These are phyloP conservation scores for Idaea biselata DNA, from an alignment of 2,888 invertebrate species.

Conservation along the genomic window DNA sequence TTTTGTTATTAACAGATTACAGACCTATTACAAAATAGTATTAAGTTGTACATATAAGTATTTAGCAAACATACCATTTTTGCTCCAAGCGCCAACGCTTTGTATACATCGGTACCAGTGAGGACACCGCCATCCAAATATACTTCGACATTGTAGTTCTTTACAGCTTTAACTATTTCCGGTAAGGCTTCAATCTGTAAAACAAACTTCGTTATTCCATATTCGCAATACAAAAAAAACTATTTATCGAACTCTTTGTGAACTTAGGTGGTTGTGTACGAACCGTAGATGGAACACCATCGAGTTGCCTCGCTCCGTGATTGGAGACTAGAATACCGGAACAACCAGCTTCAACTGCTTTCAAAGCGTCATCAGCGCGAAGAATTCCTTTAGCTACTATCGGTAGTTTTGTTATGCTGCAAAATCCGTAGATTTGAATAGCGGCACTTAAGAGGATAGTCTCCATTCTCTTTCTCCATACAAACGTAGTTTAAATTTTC, in stretches of 20 bases:
- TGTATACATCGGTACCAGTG: constrained; percentile 93
- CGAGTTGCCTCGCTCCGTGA: constrained; percentile 95
- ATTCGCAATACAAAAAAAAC: too few relatives aligned
- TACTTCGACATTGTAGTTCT: constrained; percentile 84
- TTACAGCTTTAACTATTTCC: constrained; percentile 87
- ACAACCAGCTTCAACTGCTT: constrained; percentile 87
- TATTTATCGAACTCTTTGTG: too few relatives aligned
- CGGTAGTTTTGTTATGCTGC: constrained; percentile 86
- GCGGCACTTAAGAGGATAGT: too few relatives aligned
- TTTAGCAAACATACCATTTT: constrained; percentile 83
- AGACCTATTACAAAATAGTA: too few relatives aligned
- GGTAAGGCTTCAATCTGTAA: constrained; percentile 89
- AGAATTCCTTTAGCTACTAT: constrained; percentile 93
- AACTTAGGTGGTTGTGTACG: background rate
- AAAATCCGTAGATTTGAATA: constrained; percentile 27
- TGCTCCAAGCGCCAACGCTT: constrained; percentile 94
- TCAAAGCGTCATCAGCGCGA: constrained; percentile 90
- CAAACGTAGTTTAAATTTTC: too few relatives aligned
- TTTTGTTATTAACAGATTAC: too few relatives aligned
- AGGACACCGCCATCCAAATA: constrained; percentile 94
- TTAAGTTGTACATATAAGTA: too few relatives aligned
- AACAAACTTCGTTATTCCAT: background rate
- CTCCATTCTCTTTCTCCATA: too few relatives aligned
- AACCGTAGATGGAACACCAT: constrained; percentile 91
- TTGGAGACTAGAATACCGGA: constrained; percentile 94